Base-by-base conservation (phyloP, 2,797 vertebrate species). In the Halcyon chelicuti region DNA sequence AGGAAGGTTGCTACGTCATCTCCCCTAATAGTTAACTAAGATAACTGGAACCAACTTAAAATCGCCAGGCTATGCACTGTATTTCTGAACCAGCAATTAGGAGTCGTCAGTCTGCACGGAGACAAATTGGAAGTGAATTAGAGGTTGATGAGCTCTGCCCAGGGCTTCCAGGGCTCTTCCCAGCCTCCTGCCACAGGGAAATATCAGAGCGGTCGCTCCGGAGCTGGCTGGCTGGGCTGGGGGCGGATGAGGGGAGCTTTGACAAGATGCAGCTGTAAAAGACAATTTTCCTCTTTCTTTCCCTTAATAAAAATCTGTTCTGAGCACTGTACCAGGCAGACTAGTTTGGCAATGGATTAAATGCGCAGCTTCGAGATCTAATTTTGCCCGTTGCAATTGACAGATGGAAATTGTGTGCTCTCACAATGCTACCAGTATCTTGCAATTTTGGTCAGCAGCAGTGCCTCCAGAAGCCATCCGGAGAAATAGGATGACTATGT, bases 321-420 rank as follows among this genome's bases (percentile, higher is more conserved):
- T 29, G 88, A 86, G 79, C 61, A 4, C 33, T 28, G 70, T 75
- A 86, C 72, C 86, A 70, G 86, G 77, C 74, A 15, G 71, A 20
- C 77, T 73, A 6, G 39, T 77, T 66, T 96, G 95, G 97, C 96
- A 86, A 65, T 4, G 35, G 92, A 93, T 93, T 86, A 90, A 52
- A 29, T 52, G 42, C 80, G 46, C 61, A 0, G 42, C 90, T 94
- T 90, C 1, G 8, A 62, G 93, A 94, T 96, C 92, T 96, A 55
- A 28, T 90, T 68, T 65, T 52, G 88, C 93, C 68, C 6, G 5
- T 94, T 77, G 10, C 21, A 39, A 42, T 5, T 83, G 95, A 96
- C 96, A 97, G 96, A 96, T 95, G 96, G 96, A 78, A 93, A 81
- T 88, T 40, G 90, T 79, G 88, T 12, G 54, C 60, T 51, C 81